phyloP scores from a whole-genome alignment of 2,797 vertebrate species.

The Oryzias dopingdopingensis region DNA sequence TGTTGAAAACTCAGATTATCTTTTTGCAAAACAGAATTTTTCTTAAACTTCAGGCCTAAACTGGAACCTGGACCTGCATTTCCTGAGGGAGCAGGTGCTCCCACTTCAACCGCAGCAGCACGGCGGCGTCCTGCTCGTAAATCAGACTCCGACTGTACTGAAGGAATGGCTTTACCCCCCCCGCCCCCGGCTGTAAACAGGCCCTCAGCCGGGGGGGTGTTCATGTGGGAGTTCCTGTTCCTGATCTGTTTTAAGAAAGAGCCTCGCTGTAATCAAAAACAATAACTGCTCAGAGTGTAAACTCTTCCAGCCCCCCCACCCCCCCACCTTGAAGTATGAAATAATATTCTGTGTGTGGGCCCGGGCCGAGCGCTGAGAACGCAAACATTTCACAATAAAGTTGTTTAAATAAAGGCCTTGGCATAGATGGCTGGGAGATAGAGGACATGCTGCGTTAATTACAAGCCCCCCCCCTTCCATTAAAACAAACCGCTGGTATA shows the following conservation, averaged over 20 bases:
- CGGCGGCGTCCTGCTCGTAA: conserved; percentile 67
- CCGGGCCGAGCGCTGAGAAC: conserved; percentile 89
- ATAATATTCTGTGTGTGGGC: conserved; percentile 99
- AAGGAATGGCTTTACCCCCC: conserved; percentile 55
- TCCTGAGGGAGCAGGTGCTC: conserved; percentile 64
- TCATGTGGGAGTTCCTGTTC: conserved; percentile 39
- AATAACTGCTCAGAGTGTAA: conserved; percentile 91
- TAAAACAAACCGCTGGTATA: conserved; percentile 96
- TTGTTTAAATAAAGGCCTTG: conserved; percentile 98
- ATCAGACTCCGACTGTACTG: conserved; percentile 61
- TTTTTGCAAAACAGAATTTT: too few species aligned
- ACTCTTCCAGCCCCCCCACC: conserved; percentile 80
- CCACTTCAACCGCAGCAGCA: conserved; percentile 65
- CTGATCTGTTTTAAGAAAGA: conserved; percentile 79
- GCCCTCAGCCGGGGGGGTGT: conserved; percentile 35
- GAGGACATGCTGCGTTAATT: conserved; percentile 97
- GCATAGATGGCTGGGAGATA: conserved; percentile 94
- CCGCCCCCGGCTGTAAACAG: conserved; percentile 76
- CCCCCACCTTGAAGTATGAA: conserved; percentile 85
- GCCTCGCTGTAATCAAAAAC: conserved; percentile 95
- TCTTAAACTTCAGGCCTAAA: too few species aligned
- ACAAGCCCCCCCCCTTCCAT: conserved; percentile 81
- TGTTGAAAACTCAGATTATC: too few species aligned
- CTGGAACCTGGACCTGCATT: too few species aligned
- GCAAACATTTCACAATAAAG: conserved; percentile 99